Evolutionary conservation across 2,888 invertebrate genomes (phyloP).

Genomic region (Sphaerophoria taeniata): DNA sequence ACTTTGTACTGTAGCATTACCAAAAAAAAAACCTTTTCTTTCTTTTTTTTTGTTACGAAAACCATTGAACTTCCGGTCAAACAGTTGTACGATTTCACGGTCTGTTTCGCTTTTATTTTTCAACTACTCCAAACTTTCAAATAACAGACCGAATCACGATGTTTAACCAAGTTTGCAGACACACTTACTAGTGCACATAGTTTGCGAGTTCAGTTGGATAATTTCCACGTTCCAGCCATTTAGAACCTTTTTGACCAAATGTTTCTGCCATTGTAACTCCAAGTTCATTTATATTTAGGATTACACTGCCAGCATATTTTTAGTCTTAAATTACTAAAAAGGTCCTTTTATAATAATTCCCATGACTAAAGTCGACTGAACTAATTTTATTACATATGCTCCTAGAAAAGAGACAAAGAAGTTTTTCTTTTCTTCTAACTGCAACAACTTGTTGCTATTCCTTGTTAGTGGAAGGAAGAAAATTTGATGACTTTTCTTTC

Average conservation of each 20-base stretch:
- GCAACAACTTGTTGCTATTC: conserved; percentile 24
- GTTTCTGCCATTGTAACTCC: too few relatives aligned
- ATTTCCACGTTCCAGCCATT: conserved; percentile 20
- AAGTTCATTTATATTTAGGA: conserved; percentile 18
- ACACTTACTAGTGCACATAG: background rate
- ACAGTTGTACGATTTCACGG: background rate
- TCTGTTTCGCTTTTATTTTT: background rate
- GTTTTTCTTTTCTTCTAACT: too few relatives aligned
- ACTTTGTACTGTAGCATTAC: too few relatives aligned
- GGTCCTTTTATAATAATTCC: background rate
- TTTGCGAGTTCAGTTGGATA: background rate
- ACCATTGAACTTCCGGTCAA: background rate
- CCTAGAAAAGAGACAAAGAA: background rate
- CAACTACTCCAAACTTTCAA: background rate
- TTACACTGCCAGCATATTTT: conserved; percentile 12
- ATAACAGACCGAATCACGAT: conserved; percentile 7
- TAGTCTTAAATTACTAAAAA: too few relatives aligned
- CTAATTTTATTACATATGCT: conserved; percentile 26
- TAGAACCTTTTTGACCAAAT: background rate
- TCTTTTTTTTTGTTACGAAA: too few relatives aligned
- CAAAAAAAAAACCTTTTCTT: too few relatives aligned
- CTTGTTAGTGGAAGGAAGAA: conserved; percentile 7
- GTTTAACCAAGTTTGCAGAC: background rate
- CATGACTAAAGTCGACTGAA: conserved; percentile 4
- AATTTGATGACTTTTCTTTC: conserved; percentile 1